Evolutionary conservation across 2,888 invertebrate species (phyloP), one percentile per base, ranked within the genome.

Genomic region (Ommatoiulus sabulosus): DNA sequence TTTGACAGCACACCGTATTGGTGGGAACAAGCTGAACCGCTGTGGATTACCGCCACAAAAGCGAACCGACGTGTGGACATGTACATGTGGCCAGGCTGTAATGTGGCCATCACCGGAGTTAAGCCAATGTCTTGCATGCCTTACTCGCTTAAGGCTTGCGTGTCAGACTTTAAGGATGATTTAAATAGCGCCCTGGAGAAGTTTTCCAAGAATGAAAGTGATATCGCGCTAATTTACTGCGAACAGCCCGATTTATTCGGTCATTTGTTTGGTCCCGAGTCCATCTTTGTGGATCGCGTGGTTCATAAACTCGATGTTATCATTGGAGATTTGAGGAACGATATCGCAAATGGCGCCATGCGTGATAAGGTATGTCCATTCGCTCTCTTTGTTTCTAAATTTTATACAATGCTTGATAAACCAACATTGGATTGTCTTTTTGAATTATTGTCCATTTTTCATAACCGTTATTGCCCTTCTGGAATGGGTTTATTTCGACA

Each of bases 261-360:
- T 5, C 92, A 92, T 89, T 89, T 90, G 44, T 91, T 90, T 87
- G 92, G 92, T 8, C 92, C 92, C 0, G 91, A 91, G 20, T 92
- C 92, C 3, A 89, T 90, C 8, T 91, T 92, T 86, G 89, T 92
- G 52, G 90, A 91, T 44, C 88, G 91, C 89, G 92, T 91, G n/a
- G 89, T 92, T 7, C 90, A 90, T 48, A 92, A 91, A 86, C 90
- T 92, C 43, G 92, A 92, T 89, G 89, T 90, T 12, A 91, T 91
- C 8, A 88, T 92, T 44, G 88, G 90, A 48, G 90, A 90, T 43
- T 91, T 92, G 84, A 90, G 92, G 86, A 91, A 91, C 87, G 90
- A 91, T 88, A 89, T 92, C 89, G 90, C 91, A 43, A 90, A 91
- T 85, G 90, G 91, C 12, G 90, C 90, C 8, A 89, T 88, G n/a